A percentile compares a stretch with the other conserved stretches of the same genome.
phyloP scores from a whole-genome alignment of 2,113 vertebrate species.

The Setophaga coronata region DNA sequence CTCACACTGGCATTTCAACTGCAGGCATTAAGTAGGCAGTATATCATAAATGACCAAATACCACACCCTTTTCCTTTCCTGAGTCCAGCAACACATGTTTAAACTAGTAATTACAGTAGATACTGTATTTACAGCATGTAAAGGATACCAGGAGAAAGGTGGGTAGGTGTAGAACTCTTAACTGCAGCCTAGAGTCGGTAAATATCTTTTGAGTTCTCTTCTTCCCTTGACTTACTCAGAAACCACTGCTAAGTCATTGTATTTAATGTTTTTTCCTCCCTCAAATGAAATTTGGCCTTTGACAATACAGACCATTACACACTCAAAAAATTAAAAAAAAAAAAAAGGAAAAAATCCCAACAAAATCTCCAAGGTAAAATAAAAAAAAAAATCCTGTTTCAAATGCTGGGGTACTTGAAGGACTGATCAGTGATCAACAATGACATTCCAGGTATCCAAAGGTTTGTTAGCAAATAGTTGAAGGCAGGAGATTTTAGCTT shows the following conservation, averaged over 20 bases:
- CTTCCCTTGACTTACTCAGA: not conserved
- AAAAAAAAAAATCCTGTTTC: not conserved
- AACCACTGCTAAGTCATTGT: not conserved
- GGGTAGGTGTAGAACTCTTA: not conserved
- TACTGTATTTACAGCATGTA: not conserved
- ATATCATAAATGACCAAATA: not conserved
- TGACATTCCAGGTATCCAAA: not conserved
- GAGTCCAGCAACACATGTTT: not conserved
- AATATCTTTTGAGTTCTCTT: not conserved
- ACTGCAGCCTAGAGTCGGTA: not conserved
- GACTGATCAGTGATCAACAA: not conserved
- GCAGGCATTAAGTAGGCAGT: not conserved
- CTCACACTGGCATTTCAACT: not conserved
- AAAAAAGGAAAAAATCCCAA: not conserved
- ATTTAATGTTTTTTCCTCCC: not conserved
- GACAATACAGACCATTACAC: not conserved
- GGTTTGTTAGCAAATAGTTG: not conserved
- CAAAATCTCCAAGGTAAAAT: not conserved
- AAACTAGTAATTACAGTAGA: not conserved
- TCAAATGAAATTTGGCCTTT: not conserved
- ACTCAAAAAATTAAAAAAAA: too few species aligned
- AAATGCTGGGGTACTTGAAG: not conserved
- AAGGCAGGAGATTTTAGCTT: not conserved
- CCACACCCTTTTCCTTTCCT: not conserved
- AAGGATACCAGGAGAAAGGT: not conserved